Evolutionary conservation across 2,113 vertebrate genomes (phyloP), one percentile per base, ranked within the genome.

Genomic region (Cyanocitta stelleri): DNA sequence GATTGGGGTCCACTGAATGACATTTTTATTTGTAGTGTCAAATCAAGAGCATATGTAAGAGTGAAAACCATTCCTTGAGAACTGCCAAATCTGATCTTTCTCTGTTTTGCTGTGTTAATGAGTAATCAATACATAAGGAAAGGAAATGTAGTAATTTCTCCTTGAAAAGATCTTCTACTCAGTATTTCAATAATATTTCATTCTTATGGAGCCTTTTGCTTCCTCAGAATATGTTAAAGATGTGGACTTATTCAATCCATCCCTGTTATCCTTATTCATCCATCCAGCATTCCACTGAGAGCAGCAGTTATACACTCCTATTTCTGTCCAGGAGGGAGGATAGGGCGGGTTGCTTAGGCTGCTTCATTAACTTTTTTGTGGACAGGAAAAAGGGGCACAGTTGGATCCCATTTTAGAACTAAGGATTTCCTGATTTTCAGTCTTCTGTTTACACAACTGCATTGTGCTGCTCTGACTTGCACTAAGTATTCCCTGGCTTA

Each of bases 91-190:
- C 93, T 86, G 92, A 96, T 97, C 89, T 90, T 95, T 96, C 75
- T 98, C 96, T 91, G 77, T 96, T 98, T 97, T 93, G 56, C 75
- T 93, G 87, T 83, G 91, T 97, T 98, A 97, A 96, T 97, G 90
- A 96, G 62, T 95, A 96, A 98, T 96, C 11, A 32, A 97, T 97
- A 96, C 49, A 85, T 89, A 88, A 90, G 86, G 71, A 92, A 39
- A 67, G 84, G 85, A 94, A 95, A 92, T 77, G 80, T 89, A 96
- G 89, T 90, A 66, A 94, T 96, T 97, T 89, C 69, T 89, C 76
- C 48, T 86, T 94, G 84, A 95, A 92, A 89, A 97, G 82, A 91
- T 93, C 68, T 80, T 91, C 72, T 52, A 46, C 46, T 91, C 54
- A 16, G 44, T 67, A 35, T 83, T 95, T 92, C 79, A 78, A 29